Percentiles rank a stretch among this genome's conserved stretches.
These are phyloP conservation scores for Coelopa pilipes DNA, from an alignment of 2,888 invertebrate species.

Conservation along the genomic window DNA sequence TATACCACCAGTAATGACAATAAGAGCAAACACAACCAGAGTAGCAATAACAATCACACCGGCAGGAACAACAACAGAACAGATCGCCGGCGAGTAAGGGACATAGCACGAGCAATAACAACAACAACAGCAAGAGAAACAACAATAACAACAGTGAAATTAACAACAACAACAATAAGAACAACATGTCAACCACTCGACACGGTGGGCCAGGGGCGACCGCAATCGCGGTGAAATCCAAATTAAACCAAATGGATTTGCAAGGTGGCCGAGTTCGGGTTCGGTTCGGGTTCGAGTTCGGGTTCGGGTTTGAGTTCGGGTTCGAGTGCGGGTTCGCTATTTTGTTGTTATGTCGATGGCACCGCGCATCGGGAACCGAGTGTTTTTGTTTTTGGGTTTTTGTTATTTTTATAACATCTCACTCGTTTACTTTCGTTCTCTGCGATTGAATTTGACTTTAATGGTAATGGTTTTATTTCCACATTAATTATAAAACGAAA, in stretches of 20 bases:
- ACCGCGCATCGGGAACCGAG: not conserved
- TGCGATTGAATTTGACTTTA: constrained; percentile 31
- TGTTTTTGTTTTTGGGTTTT: not conserved
- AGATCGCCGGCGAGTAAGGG: no score
- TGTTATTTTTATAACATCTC: not conserved
- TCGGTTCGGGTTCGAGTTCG: constrained; percentile 8
- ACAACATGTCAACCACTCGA: not conserved
- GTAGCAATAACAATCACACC: not conserved
- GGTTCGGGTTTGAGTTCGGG: not conserved
- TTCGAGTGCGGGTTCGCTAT: not conserved
- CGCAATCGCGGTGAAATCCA: constrained; percentile 5
- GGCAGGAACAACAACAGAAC: not conserved
- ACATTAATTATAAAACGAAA: constrained; percentile 14
- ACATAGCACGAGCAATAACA: not conserved
- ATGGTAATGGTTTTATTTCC: constrained; percentile 22
- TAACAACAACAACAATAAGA: no score
- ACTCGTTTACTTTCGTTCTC: constrained; percentile 15
- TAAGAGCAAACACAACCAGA: not conserved
- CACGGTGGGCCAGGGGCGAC: not conserved
- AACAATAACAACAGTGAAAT: no score
- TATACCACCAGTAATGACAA: not conserved
- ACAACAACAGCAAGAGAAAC: not conserved
- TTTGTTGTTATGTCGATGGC: not conserved
- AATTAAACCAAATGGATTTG: constrained; percentile 25
- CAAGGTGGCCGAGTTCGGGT: constrained; percentile 20